Percentiles rank a stretch among this genome's conserved stretches.
phyloP scores from a whole-genome alignment of 1,140 invertebrate species.

The Phymastichus coffea region DNA sequence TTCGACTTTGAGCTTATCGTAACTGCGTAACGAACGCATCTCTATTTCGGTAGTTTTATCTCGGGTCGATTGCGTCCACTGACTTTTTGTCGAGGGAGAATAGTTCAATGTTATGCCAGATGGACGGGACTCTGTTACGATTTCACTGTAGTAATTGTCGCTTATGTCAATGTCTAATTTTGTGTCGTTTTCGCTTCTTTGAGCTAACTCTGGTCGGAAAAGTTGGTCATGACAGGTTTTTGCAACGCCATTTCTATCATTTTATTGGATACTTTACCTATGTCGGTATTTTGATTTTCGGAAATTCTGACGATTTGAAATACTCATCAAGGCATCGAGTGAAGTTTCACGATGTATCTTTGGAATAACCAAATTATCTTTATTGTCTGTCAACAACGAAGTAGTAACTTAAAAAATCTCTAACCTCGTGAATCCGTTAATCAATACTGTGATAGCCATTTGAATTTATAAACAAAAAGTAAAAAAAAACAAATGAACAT shows the following conservation, averaged over 20 bases:
- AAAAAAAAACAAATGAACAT: too few relatives aligned
- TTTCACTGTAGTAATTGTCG: not conserved
- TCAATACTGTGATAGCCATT: too few relatives aligned
- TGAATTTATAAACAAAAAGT: too few relatives aligned
- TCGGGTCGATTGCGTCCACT: not conserved
- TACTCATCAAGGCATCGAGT: conserved; percentile 5
- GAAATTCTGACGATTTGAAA: conserved; percentile 11
- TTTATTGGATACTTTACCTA: conserved; percentile 5
- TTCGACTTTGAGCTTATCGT: conserved; percentile 28
- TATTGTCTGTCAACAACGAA: not conserved
- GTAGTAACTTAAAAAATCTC: not conserved
- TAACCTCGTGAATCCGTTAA: too few relatives aligned
- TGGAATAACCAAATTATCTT: not conserved
- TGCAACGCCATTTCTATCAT: not conserved
- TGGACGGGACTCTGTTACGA: conserved; percentile 1
- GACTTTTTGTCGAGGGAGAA: not conserved
- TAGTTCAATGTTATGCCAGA: not conserved
- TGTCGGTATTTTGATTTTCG: not conserved
- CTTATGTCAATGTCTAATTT: not conserved
- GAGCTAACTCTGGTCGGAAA: not conserved
- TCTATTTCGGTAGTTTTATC: conserved; percentile 27
- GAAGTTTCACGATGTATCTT: not conserved
- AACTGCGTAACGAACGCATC: conserved; percentile 32
- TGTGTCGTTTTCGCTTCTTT: not conserved
- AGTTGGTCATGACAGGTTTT: not conserved